Evolutionary conservation across 2,113 vertebrate genomes (phyloP).

Genomic region (Aleadryas rufinucha): DNA sequence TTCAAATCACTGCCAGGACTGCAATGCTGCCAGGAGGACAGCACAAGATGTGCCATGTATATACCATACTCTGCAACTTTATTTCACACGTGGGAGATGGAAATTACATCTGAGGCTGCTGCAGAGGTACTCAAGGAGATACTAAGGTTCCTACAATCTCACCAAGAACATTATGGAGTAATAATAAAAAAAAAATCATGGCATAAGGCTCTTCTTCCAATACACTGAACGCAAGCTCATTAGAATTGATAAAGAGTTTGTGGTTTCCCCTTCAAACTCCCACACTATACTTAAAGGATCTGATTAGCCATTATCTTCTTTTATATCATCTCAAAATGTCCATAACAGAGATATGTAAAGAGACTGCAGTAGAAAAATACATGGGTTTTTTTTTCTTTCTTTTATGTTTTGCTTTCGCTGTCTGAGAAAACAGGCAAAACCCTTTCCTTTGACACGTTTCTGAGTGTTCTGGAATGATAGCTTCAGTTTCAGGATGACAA

Average conservation of each 20-base stretch:
- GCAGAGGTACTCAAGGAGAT: neutral
- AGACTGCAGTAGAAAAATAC: conserved; percentile 17
- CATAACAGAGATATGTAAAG: neutral
- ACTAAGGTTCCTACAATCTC: neutral
- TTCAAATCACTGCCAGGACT: neutral
- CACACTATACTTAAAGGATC: conserved; percentile 16
- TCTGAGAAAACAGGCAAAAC: conserved; percentile 45
- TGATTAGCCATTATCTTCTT: conserved; percentile 35
- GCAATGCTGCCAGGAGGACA: neutral
- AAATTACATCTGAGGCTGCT: neutral
- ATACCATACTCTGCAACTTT: neutral
- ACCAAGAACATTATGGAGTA: neutral
- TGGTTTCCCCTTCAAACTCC: conserved; percentile 50
- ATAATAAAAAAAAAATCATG: neutral
- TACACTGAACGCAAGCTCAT: neutral
- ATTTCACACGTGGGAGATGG: neutral
- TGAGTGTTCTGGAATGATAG: conserved; percentile 41
- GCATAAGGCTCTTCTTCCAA: conserved; percentile 13
- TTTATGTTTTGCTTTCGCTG: conserved; percentile 33
- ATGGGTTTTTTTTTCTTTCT: neutral
- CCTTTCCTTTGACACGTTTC: conserved; percentile 46
- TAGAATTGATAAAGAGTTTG: conserved; percentile 32
- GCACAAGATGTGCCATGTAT: neutral
- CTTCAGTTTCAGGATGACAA: conserved; percentile 57
- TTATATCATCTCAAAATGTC: conserved; percentile 20